Conservation (phyloP, 35 echinoderm and acorn worm genomes). For the Strongylocentrotus purpuratus region DNA sequence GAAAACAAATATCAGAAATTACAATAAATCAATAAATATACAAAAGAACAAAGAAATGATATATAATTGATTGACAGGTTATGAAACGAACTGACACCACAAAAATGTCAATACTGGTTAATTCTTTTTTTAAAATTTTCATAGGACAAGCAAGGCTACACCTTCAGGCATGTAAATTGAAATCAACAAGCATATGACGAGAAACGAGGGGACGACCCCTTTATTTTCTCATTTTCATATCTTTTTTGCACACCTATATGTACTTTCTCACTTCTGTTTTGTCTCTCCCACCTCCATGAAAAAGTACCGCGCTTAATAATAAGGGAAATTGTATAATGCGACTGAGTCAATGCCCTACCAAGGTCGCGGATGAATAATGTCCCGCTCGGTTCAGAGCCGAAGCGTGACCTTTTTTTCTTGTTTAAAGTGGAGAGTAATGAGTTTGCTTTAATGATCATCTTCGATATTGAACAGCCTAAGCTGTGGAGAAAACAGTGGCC, state of each 20-base stretch:
- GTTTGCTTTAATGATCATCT: constrained; percentile 18
- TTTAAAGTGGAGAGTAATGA: background rate
- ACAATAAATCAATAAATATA: too few relatives aligned
- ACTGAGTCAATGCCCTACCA: background rate
- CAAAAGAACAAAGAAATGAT: too few relatives aligned
- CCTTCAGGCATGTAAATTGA: background rate
- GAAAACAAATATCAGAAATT: too few relatives aligned
- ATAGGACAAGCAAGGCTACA: background rate
- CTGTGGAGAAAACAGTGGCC: background rate
- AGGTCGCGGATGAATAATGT: background rate
- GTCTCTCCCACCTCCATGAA: background rate
- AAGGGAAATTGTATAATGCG: background rate
- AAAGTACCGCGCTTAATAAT: background rate
- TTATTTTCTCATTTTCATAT: background rate
- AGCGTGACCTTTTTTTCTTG: background rate
- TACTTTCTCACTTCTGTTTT: background rate
- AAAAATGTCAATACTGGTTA: background rate
- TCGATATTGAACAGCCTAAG: background rate
- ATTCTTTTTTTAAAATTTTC: background rate
- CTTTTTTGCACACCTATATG: background rate
- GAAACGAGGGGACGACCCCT: background rate
- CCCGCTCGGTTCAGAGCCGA: background rate
- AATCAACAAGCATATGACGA: background rate
- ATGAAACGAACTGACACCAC: background rate
- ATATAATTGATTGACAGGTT: background rate